Evolutionary conservation across 1,140 invertebrate species (phyloP).

Genomic region (Euborellia annulipes): DNA sequence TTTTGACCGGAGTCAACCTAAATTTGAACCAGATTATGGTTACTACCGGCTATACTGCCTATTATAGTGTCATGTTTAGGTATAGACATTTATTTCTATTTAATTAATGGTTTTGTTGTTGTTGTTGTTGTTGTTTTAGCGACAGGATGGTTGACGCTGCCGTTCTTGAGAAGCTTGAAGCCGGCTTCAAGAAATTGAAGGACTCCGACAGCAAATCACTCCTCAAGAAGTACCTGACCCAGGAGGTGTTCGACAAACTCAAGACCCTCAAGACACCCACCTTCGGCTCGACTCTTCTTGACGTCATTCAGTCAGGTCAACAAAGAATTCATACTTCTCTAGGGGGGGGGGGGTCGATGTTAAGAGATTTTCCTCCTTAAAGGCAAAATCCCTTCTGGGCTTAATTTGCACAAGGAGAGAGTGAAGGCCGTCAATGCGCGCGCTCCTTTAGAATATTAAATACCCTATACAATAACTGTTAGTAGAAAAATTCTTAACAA

Average conservation of each 20-base stretch:
- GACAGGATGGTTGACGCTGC: conserved; percentile 73
- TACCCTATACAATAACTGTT: too few relatives aligned
- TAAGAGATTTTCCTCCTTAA: too few relatives aligned
- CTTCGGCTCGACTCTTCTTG: conserved; percentile 75
- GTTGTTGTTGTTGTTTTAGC: conserved; percentile 27
- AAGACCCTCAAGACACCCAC: conserved; percentile 77
- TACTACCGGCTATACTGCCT: too few relatives aligned
- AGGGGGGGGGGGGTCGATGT: too few relatives aligned
- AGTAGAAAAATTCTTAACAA: too few relatives aligned
- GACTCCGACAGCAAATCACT: conserved; percentile 84
- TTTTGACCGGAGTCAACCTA: too few relatives aligned
- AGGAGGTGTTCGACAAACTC: conserved; percentile 75
- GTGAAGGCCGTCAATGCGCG: too few relatives aligned
- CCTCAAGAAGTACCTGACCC: conserved; percentile 85
- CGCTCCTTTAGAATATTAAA: too few relatives aligned
- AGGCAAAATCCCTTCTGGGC: too few relatives aligned
- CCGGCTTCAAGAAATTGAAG: conserved; percentile 73
- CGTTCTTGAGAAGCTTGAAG: conserved; percentile 75
- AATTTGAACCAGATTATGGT: too few relatives aligned
- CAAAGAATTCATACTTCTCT: background rate
- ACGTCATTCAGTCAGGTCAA: conserved; percentile 78
- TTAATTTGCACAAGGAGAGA: too few relatives aligned
- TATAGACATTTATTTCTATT: background rate
- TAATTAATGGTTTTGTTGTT: background rate
- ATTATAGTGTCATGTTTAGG: too few relatives aligned